Conservation (phyloP, 2,113 vertebrate genomes). For the Lucifuga dentata region DNA sequence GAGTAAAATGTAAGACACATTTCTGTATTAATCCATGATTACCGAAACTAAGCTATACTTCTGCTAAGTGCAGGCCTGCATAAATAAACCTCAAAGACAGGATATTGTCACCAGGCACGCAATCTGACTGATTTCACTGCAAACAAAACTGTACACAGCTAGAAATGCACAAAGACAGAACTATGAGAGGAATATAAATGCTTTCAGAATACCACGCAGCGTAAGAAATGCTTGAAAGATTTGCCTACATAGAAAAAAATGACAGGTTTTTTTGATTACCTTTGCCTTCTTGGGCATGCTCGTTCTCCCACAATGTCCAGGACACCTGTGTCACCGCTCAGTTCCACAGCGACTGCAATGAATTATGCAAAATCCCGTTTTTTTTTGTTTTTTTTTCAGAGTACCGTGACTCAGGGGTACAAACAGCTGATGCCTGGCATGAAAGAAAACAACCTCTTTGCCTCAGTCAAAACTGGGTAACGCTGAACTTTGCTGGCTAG, state of each 20-base stretch:
- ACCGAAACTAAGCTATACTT: conserved; percentile 53
- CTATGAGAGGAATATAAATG: conserved; percentile 3
- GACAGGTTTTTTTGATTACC: conserved; percentile 66
- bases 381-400: conserved; percentile 76
- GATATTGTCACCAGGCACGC: conserved; percentile 2
- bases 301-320: conserved; percentile 53
- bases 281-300: conserved; percentile 81
- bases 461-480: conserved; percentile 44
- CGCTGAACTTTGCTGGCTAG: conserved; percentile 32
- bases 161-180: not conserved
- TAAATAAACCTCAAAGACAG: conserved; percentile 6
- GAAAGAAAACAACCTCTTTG: conserved; percentile 43
- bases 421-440: conserved; percentile 67
- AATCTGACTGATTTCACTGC: not conserved
- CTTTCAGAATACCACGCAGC: conserved; percentile 23
- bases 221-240: conserved; percentile 19
- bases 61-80: conserved; percentile 12
- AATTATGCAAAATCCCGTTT: conserved; percentile 81
- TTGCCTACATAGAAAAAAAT: conserved; percentile 19
- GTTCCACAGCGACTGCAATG: conserved; percentile 70
- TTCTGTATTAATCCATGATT: conserved; percentile 33
- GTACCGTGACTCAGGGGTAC: conserved; percentile 72
- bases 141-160: conserved; percentile 20
- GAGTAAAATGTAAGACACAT: conserved; percentile 5
- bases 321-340: conserved; percentile 66